Evolutionary conservation across 2,797 vertebrate species (phyloP).

Genomic region (Cichlasoma orientale): DNA sequence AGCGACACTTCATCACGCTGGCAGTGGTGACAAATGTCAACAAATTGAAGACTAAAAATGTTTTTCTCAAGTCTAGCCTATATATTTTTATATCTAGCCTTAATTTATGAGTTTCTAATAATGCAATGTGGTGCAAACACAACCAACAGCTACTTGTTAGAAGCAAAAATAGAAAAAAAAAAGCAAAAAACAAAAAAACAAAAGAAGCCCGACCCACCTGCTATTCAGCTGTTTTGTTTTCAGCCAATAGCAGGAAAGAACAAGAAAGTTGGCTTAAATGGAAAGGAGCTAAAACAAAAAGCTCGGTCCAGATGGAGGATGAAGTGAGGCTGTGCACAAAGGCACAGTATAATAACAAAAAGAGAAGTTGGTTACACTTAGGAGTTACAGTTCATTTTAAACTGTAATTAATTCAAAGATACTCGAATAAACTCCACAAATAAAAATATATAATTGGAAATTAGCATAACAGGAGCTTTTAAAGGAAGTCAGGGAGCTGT

Average conservation of each 20-base stretch:
- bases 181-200: too few relatives aligned
- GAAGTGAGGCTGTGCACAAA: rapidly evolving
- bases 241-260: neutral
- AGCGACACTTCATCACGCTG: too few relatives aligned
- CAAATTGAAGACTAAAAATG: too few relatives aligned
- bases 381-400: neutral
- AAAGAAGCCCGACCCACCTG: rapidly evolving
- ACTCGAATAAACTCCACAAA: neutral
- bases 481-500: neutral
- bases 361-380: too few relatives aligned
- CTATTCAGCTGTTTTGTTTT: neutral
- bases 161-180: neutral
- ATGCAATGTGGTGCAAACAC: neutral
- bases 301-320: neutral
- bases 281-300: too few relatives aligned
- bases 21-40: neutral
- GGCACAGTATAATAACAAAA: neutral
- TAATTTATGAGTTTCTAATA: too few relatives aligned
- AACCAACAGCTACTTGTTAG: neutral
- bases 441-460: neutral
- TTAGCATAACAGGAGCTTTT: rapidly evolving
- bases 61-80: too few relatives aligned
- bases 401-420: neutral
- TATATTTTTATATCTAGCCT: too few relatives aligned
- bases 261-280: neutral